Conservation (phyloP, 2,888 invertebrate species). For the Miltochrista miniata region DNA sequence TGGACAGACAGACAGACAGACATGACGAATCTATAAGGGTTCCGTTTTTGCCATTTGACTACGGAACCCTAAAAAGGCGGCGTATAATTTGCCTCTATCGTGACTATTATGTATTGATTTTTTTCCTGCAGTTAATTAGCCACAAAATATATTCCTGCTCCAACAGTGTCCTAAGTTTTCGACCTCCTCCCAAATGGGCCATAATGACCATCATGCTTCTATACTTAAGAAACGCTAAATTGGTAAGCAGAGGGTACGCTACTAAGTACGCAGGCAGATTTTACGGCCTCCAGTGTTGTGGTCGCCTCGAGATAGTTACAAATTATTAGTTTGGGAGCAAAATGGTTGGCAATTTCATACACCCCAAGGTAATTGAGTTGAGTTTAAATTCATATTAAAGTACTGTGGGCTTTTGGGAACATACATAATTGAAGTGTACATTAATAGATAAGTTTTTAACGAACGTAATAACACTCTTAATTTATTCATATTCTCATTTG, state of each 20-base stretch:
- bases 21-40: no score
- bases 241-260: slow-evolving; percentile 31
- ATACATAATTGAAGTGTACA: background rate
- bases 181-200: slow-evolving; percentile 20
- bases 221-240: slow-evolving; percentile 29
- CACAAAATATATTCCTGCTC: background rate
- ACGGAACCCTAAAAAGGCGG: no score
- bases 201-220: slow-evolving; percentile 21
- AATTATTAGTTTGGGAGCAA: slow-evolving; percentile 17
- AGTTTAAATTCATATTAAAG: slow-evolving; percentile 1
- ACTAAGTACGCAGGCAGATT: slow-evolving; percentile 25
- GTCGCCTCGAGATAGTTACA: slow-evolving; percentile 14
- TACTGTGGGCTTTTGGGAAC: background rate
- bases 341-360: slow-evolving; percentile 11
- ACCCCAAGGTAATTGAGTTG: slow-evolving; percentile 1
- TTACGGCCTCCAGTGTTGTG: slow-evolving; percentile 8
- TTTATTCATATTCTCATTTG: no score
- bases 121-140: no score
- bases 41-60: no score
- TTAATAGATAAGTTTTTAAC: background rate
- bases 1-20: no score
- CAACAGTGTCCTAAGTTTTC: slow-evolving; percentile 8
- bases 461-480: background rate
- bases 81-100: no score
- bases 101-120: no score